Evolutionary conservation across 2,113 vertebrate genomes (phyloP).

Genomic region (Brachyistius frenatus): DNA sequence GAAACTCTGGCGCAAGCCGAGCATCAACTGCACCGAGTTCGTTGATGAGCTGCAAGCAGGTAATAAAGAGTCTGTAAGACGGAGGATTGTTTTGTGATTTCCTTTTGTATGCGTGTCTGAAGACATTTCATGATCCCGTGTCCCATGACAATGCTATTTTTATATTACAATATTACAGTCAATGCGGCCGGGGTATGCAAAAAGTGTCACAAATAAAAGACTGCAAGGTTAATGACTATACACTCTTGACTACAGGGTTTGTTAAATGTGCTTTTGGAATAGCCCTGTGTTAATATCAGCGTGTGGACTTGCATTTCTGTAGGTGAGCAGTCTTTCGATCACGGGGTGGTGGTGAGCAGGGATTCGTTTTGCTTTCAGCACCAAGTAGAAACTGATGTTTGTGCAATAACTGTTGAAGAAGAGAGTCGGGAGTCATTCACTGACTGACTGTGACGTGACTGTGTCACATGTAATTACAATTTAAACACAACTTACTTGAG

Average conservation of each 20-base stretch:
- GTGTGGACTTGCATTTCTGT: constrained; percentile 87
- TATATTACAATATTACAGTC: no score
- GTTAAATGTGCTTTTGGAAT: not conserved
- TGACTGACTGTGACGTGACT: not conserved
- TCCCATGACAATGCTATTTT: no score
- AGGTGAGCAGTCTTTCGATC: constrained; percentile 92
- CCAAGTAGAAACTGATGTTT: constrained; percentile 96
- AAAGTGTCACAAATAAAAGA: no score
- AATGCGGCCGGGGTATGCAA: no score
- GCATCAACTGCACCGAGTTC: constrained; percentile 87
- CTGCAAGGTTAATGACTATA: no score
- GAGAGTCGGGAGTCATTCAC: not conserved
- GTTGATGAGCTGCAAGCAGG: constrained; percentile 80
- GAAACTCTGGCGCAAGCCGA: constrained; percentile 86
- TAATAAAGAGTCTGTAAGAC: not conserved
- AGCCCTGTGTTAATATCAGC: not conserved
- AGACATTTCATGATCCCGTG: not conserved
- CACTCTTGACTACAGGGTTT: no score
- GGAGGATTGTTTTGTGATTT: not conserved
- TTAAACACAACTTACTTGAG: constrained; percentile 84
- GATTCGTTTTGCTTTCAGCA: constrained; percentile 91
- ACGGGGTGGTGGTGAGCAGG: constrained; percentile 92
- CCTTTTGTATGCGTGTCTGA: not conserved
- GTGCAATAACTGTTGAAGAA: constrained; percentile 88
- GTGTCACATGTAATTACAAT: not conserved